A percentile compares a stretch with the other conserved stretches of the same genome.
Evolutionary conservation across 2,888 invertebrate genomes (phyloP).

Genomic region (Leucophora obtusa): DNA sequence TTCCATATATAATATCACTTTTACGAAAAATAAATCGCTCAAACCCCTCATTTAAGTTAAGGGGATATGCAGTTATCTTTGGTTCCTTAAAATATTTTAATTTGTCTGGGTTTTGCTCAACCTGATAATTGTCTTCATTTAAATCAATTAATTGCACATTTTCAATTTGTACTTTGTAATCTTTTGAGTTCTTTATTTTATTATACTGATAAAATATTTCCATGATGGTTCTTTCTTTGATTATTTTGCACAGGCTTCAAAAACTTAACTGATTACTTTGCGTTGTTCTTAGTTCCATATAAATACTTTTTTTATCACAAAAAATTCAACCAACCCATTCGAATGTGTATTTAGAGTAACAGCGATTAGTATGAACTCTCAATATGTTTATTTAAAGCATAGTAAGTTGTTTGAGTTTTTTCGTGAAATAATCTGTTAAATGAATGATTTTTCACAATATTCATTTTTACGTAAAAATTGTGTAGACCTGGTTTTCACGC

Average conservation of each 20-base stretch:
- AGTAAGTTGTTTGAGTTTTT: too few relatives aligned
- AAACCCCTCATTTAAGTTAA: not conserved
- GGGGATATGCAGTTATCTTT: not conserved
- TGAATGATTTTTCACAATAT: too few relatives aligned
- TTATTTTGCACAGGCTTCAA: not conserved
- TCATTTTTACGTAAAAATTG: too few relatives aligned
- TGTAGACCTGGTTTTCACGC: too few relatives aligned
- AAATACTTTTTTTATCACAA: not conserved
- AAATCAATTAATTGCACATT: not conserved
- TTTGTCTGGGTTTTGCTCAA: not conserved
- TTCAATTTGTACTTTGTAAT: not conserved
- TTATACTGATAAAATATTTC: not conserved
- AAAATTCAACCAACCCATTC: too few relatives aligned
- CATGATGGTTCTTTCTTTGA: too few relatives aligned
- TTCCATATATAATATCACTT: not conserved
- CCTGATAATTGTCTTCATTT: not conserved
- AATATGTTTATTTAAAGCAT: too few relatives aligned
- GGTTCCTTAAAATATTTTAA: slow-evolving; percentile 2
- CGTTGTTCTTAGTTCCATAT: not conserved
- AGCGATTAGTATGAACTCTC: too few relatives aligned
- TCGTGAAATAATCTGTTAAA: too few relatives aligned
- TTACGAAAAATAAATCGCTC: not conserved
- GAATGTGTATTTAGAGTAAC: too few relatives aligned
- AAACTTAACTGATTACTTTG: not conserved
- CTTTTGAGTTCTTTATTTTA: not conserved